A percentile compares a stretch with the other conserved stretches of the same genome.
These are phyloP conservation scores for Coptodon rendalli DNA, from an alignment of 2,113 vertebrate genomes.

Conservation along the genomic window DNA sequence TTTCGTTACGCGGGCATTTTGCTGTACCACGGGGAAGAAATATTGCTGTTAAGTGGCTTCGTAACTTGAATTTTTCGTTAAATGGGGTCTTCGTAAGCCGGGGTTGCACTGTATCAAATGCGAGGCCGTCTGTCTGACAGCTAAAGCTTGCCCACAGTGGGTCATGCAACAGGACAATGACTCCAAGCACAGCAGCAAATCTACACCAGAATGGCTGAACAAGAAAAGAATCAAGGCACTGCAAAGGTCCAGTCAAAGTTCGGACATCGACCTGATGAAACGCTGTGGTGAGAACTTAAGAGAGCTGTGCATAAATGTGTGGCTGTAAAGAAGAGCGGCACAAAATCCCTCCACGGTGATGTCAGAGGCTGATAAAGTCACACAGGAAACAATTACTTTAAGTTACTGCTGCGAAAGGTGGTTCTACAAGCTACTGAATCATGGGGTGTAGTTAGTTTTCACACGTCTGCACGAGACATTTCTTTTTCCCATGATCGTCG, in stretches of 20 bases:
- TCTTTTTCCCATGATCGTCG: background rate
- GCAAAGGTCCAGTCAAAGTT: background rate
- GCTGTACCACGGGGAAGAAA: background rate
- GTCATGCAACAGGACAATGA: background rate
- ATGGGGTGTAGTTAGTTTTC: background rate
- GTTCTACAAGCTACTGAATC: background rate
- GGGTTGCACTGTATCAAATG: background rate
- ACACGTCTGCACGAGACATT: background rate
- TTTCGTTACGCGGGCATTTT: background rate
- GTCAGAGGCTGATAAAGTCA: background rate
- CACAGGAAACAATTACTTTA: background rate
- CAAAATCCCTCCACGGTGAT: background rate
- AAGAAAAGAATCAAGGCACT: background rate
- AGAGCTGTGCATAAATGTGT: background rate
- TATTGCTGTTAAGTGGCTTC: background rate
- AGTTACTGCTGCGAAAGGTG: background rate
- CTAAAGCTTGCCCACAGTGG: background rate
- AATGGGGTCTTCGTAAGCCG: background rate
- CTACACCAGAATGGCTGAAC: background rate
- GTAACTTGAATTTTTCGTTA: background rate
- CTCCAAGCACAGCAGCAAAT: background rate
- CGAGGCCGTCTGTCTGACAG: background rate
- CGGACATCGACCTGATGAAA: background rate
- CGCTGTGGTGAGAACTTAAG: background rate
- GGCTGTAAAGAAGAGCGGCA: background rate